Conservation (phyloP, 2,888 invertebrate genomes). For the Drosophila fungiperda region DNA sequence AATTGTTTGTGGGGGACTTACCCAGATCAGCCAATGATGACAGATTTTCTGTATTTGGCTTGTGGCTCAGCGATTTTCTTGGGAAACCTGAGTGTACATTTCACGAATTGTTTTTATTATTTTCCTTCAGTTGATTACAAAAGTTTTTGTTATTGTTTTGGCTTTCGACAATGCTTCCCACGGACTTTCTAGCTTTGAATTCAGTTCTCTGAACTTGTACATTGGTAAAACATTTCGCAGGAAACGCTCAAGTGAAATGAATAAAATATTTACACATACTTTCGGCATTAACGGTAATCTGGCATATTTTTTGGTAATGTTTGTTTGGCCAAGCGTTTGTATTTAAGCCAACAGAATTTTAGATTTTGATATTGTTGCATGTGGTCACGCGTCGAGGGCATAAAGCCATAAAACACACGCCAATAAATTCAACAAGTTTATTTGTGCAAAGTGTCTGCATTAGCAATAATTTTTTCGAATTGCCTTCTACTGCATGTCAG, state of each 20-base stretch:
- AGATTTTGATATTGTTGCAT: slow-evolving; percentile 40
- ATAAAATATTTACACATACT: slow-evolving; percentile 73
- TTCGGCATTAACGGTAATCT: slow-evolving; percentile 37
- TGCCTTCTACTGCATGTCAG: slow-evolving; percentile 38
- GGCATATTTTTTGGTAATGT: slow-evolving; percentile 35
- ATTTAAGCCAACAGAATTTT: slow-evolving; percentile 32
- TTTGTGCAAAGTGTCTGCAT: slow-evolving; percentile 25
- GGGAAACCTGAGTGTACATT: slow-evolving; percentile 42
- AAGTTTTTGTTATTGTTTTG: slow-evolving; percentile 55
- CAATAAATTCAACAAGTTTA: slow-evolving; percentile 69
- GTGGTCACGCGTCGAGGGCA: slow-evolving; percentile 60
- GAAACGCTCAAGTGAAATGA: slow-evolving; percentile 60
- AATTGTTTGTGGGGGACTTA: slow-evolving; percentile 27
- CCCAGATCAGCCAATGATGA: slow-evolving; percentile 15
- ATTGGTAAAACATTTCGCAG: slow-evolving; percentile 63
- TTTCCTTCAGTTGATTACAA: slow-evolving; percentile 37
- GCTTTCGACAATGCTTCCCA: slow-evolving; percentile 44
- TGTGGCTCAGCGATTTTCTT: slow-evolving; percentile 43
- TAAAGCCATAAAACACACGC: slow-evolving; percentile 54
- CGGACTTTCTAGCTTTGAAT: slow-evolving; percentile 28
- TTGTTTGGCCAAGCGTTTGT: slow-evolving; percentile 17
- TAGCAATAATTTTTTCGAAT: slow-evolving; percentile 11
- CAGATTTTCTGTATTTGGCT: slow-evolving; percentile 32
- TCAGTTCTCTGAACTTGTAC: slow-evolving; percentile 26
- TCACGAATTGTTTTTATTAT: slow-evolving; percentile 57